These are phyloP conservation scores for Apis laboriosa DNA, from an alignment of 1,140 invertebrate species.

Conservation along the genomic window DNA sequence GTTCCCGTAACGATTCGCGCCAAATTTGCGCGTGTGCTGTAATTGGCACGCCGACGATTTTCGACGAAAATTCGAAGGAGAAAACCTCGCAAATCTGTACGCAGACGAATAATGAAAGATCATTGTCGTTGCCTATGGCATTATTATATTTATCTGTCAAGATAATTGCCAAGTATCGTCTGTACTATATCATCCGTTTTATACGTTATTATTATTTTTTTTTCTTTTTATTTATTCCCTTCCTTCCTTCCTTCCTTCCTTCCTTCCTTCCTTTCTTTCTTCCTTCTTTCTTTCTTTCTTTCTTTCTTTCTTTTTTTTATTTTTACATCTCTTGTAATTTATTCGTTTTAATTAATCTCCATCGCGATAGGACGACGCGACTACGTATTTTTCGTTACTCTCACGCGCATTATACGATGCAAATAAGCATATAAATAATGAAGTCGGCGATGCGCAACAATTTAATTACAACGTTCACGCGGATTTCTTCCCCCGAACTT, in stretches of 20 bases:
- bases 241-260: not conserved
- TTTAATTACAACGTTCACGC: slow-evolving; percentile 54
- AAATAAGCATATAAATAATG: slow-evolving; percentile 56
- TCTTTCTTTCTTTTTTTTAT: not conserved
- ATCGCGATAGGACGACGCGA: slow-evolving; percentile 20
- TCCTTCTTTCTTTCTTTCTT: not conserved
- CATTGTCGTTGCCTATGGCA: too few relatives aligned
- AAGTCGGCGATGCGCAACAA: slow-evolving; percentile 42
- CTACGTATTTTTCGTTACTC: slow-evolving; percentile 42
- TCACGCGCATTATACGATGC: slow-evolving; percentile 40
- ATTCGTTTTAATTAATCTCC: slow-evolving; percentile 51
- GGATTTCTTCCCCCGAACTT: slow-evolving; percentile 41
- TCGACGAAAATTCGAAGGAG: too few relatives aligned
- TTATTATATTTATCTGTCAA: too few relatives aligned
- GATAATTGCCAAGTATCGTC: too few relatives aligned
- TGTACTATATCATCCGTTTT: too few relatives aligned
- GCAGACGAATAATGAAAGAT: too few relatives aligned
- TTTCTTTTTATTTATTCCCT: too few relatives aligned
- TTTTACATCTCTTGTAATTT: slow-evolving; percentile 29
- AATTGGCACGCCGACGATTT: not conserved
- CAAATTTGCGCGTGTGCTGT: not conserved
- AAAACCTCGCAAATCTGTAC: too few relatives aligned
- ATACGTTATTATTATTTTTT: not conserved
- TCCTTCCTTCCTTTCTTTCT: too few relatives aligned
- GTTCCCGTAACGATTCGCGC: not conserved